phyloP scores from a whole-genome alignment of 2,797 vertebrate genomes.

The Sternarchorhynchus goeldii region DNA sequence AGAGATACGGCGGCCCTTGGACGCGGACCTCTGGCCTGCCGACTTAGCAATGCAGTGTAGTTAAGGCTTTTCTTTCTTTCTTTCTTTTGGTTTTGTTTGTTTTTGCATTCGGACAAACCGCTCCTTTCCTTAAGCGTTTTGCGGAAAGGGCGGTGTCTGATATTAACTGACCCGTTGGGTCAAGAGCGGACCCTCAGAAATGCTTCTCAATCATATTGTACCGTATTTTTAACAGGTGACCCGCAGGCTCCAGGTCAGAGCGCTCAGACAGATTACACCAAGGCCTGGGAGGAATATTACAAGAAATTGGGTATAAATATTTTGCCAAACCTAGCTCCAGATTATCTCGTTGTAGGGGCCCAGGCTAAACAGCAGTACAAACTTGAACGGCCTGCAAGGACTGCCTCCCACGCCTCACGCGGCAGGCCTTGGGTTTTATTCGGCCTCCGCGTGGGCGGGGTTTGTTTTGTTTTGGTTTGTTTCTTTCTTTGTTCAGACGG shows the following conservation, averaged over 20 bases:
- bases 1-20: background rate
- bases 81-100: slow-evolving; percentile 39
- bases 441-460: slow-evolving; percentile 52
- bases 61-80: slow-evolving; percentile 18
- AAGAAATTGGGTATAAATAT: slow-evolving; percentile 93
- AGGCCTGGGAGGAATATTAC: slow-evolving; percentile 99
- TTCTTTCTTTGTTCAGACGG: slow-evolving; percentile 33
- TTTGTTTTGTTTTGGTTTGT: too few relatives aligned
- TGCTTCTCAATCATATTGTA: slow-evolving; percentile 80
- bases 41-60: background rate
- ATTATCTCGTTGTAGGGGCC: slow-evolving; percentile 68
- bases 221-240: slow-evolving; percentile 88
- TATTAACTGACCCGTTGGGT: slow-evolving; percentile 54
- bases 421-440: slow-evolving; percentile 32
- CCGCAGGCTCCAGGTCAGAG: slow-evolving; percentile 95
- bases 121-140: slow-evolving; percentile 13
- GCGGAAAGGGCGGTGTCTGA: slow-evolving; percentile 29
- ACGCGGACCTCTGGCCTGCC: slow-evolving; percentile 15
- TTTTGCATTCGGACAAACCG: slow-evolving; percentile 48
- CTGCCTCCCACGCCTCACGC: slow-evolving; percentile 51
- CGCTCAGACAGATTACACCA: slow-evolving; percentile 99
- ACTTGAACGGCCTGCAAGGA: slow-evolving; percentile 55
- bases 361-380: slow-evolving; percentile 72
- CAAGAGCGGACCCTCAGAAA: slow-evolving; percentile 67
- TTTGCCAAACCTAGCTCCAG: slow-evolving; percentile 73